Base-by-base conservation (phyloP, 2,113 vertebrate species). In the Ornithorhynchus anatinus region DNA sequence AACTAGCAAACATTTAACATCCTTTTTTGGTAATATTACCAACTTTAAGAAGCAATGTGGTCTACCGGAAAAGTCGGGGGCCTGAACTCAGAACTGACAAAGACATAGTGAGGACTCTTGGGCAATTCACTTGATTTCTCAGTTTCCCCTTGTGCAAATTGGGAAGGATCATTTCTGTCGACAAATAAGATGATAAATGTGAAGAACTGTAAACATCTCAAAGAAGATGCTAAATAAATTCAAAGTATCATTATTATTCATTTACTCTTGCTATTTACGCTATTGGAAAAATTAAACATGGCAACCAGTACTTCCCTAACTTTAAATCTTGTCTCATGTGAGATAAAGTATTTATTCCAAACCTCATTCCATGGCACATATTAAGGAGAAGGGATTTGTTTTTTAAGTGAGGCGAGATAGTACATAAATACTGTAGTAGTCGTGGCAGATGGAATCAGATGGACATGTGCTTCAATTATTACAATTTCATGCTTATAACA, bases 1-100 rank as follows among this genome's bases (percentile, higher is more conserved):
- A 63, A 53, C 73, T 82, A 82, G 76, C 63, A 84, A 82, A 72
- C 80, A 80, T 78, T 75, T 84, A 35, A 75, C 79, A 75, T 78
- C 76, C 77, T 80, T 82, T 77, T 2, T 31, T 48, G 52, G 23
- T 57, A 62, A 75, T 47, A 42, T 78, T 82, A 80, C 78, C 78
- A 64, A 80, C n/a, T n/a, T 84, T 79, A 60, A 63, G 59, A 67
- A 72, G 40, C 39, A 13, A n/a, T 50, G 53, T 35, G 42, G 52
- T 63, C 76, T 80, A 64, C 67, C 75, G 63, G 69, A 70, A 29
- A 75, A 77, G 63, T 80, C 69, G 76, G 67, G 70, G 37, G 59
- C 69, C 67, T 10, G 67, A 32, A 38, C 72, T 67, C 53, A 43
- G 67, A 75, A 64, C 70, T 35, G 38, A 56, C 43, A 67, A 37